Evolutionary conservation across 1,140 invertebrate species (phyloP), one percentile per base, ranked within the genome.

Genomic region (Hormaphis cornu): DNA sequence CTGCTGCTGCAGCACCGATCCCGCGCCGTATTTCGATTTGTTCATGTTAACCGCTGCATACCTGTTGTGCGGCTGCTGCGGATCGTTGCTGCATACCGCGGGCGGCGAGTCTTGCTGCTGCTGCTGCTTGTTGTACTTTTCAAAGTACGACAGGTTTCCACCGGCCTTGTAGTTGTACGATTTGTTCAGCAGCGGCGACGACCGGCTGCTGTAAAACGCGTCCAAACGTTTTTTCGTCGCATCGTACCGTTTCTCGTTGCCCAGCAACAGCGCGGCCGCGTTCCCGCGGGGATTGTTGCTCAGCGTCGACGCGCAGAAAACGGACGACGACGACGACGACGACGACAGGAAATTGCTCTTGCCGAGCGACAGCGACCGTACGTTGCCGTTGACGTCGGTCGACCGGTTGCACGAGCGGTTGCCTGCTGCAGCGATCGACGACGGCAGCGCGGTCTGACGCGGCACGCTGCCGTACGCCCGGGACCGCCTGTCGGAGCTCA

Each of bases 141-240:
- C 61, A 3, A 66, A 66, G 26, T 66, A 66, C 18, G 61, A 48
- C 28, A 66, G 26, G 12, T 66, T 50, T n/a, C n/a, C n/a, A 14
- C 42, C 44, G 14, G 61, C 10, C 12, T 30, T 66, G 18, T 28
- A 33, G 18, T 48, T 46, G 44, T 66, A 66, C 10, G 61, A 35
- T 35, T 66, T 66, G 18, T 66, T 66, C 44, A 66, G 28, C n/a
- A 12, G 24, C 26, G 44, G 28, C 20, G 61, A 66, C 42, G 42
- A 48, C 20, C 61, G 48, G 26, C 10, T 61, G 24, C 16, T 50
- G 28, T 66, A 66, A 26, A 66, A 66, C 42, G 61, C 42, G 44
- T 66, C 61, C 44, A 66, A 50, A 66, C 61, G 61, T 66, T 66
- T 66, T 48, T 48, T 66, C n/a, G 61, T 48, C 14, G 40, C 44